Evolutionary conservation across 2,888 invertebrate genomes (phyloP), one percentile per base, ranked within the genome.

Genomic region (Leistus spinibarbis): DNA sequence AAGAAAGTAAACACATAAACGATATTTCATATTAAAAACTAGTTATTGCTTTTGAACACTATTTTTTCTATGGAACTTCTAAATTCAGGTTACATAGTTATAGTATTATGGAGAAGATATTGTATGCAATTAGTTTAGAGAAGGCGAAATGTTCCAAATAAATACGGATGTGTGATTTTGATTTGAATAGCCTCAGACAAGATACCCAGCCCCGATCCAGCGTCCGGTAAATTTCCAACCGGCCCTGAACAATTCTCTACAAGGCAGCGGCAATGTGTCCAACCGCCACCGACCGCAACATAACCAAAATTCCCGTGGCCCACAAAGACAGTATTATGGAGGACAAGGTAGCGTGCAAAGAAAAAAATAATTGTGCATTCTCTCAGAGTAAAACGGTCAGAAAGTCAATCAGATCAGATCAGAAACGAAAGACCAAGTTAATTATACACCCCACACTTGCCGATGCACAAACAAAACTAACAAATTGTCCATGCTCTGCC

Each of bases 171-270:
- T 40, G 40, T 10, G 10, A 40, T 40, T 10, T 22, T 70, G 63
- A 57, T 76, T 73, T 60, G 73, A 76, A 56, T 78, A 77, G 67
- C 76, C 84, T 83, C 79, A 81, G 68, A 84, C 83, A 76, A 80
- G 85, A 76, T 86, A 88, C 78, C 88, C 88, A 5, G 84, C 88
- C 7, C 88, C 88, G 13, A 89, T 89, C 78, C 88, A 89, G 76
- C 84, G 88, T 80, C 88, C 88, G 2, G 86, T 87, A 10, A 87
- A 87, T 62, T 88, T 87, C 79, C 87, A 88, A 76, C 86, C 86
- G 23, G 84, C 85, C 69, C 83, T 86, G 22, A 85, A 85, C 76
- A 84, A 85, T 5, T 81, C 84, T 74, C 83, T 83, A 81, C 84
- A 79, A 79, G 84, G 78, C 81, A 85, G 76, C 82, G 84, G 80